Conservation (phyloP, 2,888 invertebrate genomes). For the Ornithoptera alexandrae region DNA sequence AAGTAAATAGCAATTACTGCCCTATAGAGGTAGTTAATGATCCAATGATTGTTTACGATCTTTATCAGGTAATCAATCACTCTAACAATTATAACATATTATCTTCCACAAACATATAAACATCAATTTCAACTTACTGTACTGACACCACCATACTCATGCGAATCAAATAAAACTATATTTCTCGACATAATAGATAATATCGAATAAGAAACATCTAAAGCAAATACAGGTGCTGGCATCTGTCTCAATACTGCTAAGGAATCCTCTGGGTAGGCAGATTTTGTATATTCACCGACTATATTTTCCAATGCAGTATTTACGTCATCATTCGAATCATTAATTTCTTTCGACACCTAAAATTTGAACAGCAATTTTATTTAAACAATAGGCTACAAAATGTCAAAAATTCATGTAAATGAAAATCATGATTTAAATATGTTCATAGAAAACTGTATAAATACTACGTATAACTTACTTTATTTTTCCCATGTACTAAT, state of each 20-base stretch:
- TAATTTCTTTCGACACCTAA: constrained; percentile 51
- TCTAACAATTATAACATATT: too few relatives aligned
- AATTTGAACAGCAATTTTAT: not conserved
- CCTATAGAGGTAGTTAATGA: too few relatives aligned
- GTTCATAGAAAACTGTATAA: too few relatives aligned
- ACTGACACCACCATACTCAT: constrained; percentile 48
- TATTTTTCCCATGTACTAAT: constrained; percentile 52
- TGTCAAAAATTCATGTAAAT: too few relatives aligned
- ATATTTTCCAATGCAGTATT: constrained; percentile 59
- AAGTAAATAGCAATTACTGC: too few relatives aligned
- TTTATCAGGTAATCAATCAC: too few relatives aligned
- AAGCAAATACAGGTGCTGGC: constrained; percentile 65
- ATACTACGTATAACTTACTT: constrained; percentile 40
- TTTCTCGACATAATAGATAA: constrained; percentile 59
- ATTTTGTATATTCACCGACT: constrained; percentile 39
- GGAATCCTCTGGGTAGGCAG: constrained; percentile 47
- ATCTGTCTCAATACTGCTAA: constrained; percentile 58
- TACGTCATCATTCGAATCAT: constrained; percentile 49
- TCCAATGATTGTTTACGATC: too few relatives aligned
- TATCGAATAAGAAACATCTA: constrained; percentile 58
- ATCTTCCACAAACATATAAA: not conserved
- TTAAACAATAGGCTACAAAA: too few relatives aligned
- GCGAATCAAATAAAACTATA: constrained; percentile 44
- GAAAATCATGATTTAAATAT: too few relatives aligned
- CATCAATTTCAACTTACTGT: constrained; percentile 46